phyloP scores from a whole-genome alignment of 2,888 invertebrate genomes.

The Eupithecia subfuscata region DNA sequence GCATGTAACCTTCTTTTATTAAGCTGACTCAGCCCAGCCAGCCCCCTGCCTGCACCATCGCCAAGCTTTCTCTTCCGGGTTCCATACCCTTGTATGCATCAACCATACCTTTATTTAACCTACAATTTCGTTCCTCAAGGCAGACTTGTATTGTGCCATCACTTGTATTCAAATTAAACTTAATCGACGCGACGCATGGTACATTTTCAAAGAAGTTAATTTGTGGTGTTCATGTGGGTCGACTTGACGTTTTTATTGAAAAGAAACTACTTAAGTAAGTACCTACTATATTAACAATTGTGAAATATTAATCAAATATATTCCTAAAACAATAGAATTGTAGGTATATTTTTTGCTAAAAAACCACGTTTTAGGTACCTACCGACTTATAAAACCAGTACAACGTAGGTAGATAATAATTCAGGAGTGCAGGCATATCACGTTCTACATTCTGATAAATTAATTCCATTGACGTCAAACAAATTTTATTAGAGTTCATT shows the following conservation, averaged over 20 bases:
- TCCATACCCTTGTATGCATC: constrained; percentile 35
- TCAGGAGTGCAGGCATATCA: constrained; percentile 10
- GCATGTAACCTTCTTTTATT: too few relatives aligned
- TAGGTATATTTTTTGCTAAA: neutral
- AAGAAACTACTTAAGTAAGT: neutral
- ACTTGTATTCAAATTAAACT: neutral
- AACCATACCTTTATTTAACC: constrained; percentile 21
- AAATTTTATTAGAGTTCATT: constrained; percentile 39
- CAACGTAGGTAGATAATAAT: constrained; percentile 5
- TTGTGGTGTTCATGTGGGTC: neutral
- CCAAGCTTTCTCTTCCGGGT: constrained; percentile 46
- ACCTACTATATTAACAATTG: too few relatives aligned
- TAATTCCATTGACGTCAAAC: constrained; percentile 52
- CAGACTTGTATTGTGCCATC: constrained; percentile 33
- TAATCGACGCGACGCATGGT: neutral
- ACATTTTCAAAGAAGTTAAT: neutral
- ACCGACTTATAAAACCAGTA: neutral
- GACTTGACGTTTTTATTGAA: neutral
- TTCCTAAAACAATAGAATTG: too few relatives aligned
- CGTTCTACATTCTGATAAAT: constrained; percentile 37
- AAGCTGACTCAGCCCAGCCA: too few relatives aligned
- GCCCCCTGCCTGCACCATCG: constrained; percentile 20
- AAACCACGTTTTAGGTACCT: neutral
- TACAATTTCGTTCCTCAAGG: constrained; percentile 39
- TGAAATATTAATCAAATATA: too few relatives aligned